Evolutionary conservation across 1,140 invertebrate species (phyloP).

Genomic region (Plutomurus gul): DNA sequence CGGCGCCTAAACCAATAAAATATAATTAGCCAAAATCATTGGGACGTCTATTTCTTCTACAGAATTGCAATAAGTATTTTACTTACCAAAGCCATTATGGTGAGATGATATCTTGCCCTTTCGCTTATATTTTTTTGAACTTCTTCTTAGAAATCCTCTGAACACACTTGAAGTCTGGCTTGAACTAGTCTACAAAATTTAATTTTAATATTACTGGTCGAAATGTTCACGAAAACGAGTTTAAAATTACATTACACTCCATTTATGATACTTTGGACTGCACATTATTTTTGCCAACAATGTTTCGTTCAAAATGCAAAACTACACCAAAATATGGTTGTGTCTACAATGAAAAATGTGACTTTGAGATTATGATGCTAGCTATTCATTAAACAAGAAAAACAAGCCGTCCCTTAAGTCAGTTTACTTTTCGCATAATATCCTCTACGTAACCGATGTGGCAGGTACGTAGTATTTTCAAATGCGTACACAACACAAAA

Average conservation of each 20-base stretch:
- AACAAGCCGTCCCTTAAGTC: neutral
- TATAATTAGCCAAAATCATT: no score
- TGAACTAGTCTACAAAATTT: constrained; percentile 48
- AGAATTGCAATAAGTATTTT: neutral
- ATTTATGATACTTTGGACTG: no score
- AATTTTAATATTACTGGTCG: neutral
- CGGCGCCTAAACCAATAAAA: neutral
- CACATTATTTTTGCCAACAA: no score
- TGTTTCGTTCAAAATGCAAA: no score
- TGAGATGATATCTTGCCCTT: constrained; percentile 37
- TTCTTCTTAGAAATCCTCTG: constrained; percentile 49
- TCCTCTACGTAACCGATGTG: neutral
- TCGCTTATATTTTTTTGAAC: constrained; percentile 52
- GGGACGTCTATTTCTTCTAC: no score
- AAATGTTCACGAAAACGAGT: neutral
- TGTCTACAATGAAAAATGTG: no score
- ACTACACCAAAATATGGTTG: no score
- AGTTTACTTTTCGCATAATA: neutral
- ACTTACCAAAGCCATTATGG: constrained; percentile 32
- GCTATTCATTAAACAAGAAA: neutral
- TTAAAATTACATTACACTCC: neutral
- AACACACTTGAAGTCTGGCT: constrained; percentile 52
- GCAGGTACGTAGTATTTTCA: neutral
- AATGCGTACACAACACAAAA: neutral
- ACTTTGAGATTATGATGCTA: neutral